These are phyloP conservation scores for Caenorhabditis sp. DNA, from an alignment of 2,888 invertebrate genomes.

Conservation along the genomic window DNA sequence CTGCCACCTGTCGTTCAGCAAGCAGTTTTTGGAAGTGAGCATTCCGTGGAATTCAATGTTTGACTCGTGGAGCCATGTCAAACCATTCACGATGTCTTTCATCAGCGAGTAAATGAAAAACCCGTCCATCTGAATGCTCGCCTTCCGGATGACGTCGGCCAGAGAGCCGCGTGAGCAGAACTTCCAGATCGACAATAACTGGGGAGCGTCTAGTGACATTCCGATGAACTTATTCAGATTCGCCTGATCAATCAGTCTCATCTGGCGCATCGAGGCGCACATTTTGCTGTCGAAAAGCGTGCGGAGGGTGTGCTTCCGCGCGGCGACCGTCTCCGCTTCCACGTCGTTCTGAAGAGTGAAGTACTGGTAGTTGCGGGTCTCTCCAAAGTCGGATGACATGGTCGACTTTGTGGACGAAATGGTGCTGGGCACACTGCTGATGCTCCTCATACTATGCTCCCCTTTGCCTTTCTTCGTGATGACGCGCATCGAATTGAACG, in stretches of 20 bases:
- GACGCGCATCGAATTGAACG: conserved; percentile 49
- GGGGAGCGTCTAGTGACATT: conserved; percentile 71
- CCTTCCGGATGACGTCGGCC: conserved; percentile 65
- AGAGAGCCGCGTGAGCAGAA: conserved; percentile 71
- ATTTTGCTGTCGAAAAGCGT: conserved; percentile 22
- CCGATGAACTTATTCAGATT: conserved; percentile 74
- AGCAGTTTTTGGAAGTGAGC: conserved; percentile 65
- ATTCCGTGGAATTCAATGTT: conserved; percentile 58
- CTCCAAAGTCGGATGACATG: conserved; percentile 33
- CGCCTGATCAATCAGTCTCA: conserved; percentile 65
- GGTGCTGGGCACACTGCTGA: conserved; percentile 41
- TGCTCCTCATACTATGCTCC: conserved; percentile 58
- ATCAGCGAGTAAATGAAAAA: conserved; percentile 71
- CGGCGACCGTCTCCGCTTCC: conserved; percentile 60
- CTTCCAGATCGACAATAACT: conserved; percentile 70
- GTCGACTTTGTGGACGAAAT: conserved; percentile 25
- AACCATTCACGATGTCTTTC: conserved; percentile 64
- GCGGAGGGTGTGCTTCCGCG: conserved; percentile 57
- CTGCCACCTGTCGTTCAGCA: conserved; percentile 75
- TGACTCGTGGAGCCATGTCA: conserved; percentile 54
- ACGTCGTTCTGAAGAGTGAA: conserved; percentile 46
- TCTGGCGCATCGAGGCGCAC: conserved; percentile 52
- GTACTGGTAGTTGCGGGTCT: conserved; percentile 40
- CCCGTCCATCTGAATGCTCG: conserved; percentile 67
- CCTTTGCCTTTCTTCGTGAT: conserved; percentile 44